Evolutionary conservation across 2,888 invertebrate genomes (phyloP), one percentile per base, ranked within the genome.

Genomic region (Athalia cordata): DNA sequence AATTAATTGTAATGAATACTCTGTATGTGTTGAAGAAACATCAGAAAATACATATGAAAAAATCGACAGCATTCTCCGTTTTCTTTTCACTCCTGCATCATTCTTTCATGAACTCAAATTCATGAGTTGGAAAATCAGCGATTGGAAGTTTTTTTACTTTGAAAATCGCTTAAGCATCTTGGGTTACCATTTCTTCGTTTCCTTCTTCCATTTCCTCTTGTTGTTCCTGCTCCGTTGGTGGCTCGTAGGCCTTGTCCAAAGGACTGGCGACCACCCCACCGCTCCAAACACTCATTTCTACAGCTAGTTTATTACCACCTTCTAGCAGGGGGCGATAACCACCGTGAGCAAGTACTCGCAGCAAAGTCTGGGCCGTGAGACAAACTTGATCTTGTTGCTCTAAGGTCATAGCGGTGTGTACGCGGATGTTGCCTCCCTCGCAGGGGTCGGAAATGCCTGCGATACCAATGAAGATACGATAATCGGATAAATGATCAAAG

Each of bases 261-360:
- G 99, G 98, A 0, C 97, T 97, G 0, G 99, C 98, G 0, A 98
- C 97, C 2, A 99, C 97, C 1, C 90, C 90, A 0, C 98, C 98
- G 86, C 98, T 96, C 98, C 98, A 98, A 15, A 98, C 97, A 0
- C 97, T 97, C 94, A 98, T 97, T 91, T 98, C 98, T 0, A 95
- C 93, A 7, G 95, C 94, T 77, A 96, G 94, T 86, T 93, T 93
- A 85, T 93, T 93, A 65, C 84, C 85, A 79, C 92, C 93, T 81
- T 90, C 98, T 0, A 98, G 91, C 80, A 99, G 95, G 87, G 97
- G 97, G 87, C 97, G 96, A 90, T 96, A 97, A 0, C 99, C 99
- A 3, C 98, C 99, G 85, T 99, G 97, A 0, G 96, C 94, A 66
- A 99, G 92, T 11, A 99, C 97, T 68, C 99, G 93, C 0, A 99